Evolutionary conservation across 2,888 invertebrate species (phyloP).

Genomic region (Mimas tiliae): DNA sequence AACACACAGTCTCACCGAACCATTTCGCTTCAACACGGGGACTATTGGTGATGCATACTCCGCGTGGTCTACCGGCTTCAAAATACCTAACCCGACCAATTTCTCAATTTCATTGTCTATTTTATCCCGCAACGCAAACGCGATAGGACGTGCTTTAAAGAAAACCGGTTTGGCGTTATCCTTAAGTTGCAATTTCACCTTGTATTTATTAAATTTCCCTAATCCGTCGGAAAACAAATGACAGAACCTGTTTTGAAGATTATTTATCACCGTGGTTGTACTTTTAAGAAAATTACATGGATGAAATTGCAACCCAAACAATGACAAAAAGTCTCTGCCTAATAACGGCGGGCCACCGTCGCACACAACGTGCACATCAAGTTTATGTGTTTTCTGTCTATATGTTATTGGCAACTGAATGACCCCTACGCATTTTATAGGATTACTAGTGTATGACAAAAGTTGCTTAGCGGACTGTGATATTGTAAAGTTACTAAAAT

Average conservation of each 20-base stretch:
- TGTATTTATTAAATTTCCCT: neutral
- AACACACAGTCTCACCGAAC: neutral
- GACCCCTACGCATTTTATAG: neutral
- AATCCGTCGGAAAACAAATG: neutral
- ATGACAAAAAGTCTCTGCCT: constrained; percentile 28
- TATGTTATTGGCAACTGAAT: neutral
- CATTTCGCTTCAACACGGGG: too few relatives aligned
- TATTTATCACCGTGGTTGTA: neutral
- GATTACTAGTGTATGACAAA: neutral
- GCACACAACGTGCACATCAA: constrained; percentile 22
- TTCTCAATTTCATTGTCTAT: neutral
- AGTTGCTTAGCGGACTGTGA: neutral
- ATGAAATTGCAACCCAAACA: constrained; percentile 20
- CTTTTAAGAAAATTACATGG: neutral
- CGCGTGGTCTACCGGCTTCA: too few relatives aligned
- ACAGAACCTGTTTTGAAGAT: neutral
- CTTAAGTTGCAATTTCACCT: neutral
- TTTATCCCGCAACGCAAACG: neutral
- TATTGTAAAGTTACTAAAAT: constrained; percentile 16
- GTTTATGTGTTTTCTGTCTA: neutral
- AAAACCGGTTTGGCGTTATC: neutral
- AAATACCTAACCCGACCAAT: too few relatives aligned
- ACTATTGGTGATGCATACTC: too few relatives aligned
- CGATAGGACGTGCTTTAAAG: neutral
- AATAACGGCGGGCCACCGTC: constrained; percentile 29